phyloP scores from a whole-genome alignment of 2,113 vertebrate genomes.

The Stomatorhinus ivindoensis region DNA sequence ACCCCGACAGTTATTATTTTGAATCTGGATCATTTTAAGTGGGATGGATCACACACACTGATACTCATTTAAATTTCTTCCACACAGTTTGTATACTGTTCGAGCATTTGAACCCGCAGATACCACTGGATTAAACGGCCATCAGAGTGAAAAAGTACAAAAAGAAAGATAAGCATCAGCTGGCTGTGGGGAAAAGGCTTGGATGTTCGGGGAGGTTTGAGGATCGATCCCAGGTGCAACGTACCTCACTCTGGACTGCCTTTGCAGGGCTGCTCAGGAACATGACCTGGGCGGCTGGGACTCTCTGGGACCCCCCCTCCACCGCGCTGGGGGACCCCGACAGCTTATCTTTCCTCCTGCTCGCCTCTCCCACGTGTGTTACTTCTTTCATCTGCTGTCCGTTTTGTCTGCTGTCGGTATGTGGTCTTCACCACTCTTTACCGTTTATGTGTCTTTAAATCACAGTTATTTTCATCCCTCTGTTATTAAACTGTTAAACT shows the following conservation, averaged over 20 bases:
- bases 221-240: slow-evolving; percentile 51
- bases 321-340: slow-evolving; percentile 53
- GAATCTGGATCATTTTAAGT: background rate
- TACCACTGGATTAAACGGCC: background rate
- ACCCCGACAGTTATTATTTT: background rate
- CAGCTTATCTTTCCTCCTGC: slow-evolving; percentile 64
- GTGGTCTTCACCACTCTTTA: background rate
- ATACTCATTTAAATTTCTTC: background rate
- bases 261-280: slow-evolving; percentile 56
- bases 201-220: slow-evolving; percentile 62
- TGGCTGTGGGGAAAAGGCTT: slow-evolving; percentile 46
- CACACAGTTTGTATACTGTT: background rate
- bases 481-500: background rate
- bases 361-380: slow-evolving; percentile 50
- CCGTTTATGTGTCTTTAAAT: background rate
- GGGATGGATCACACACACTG: background rate
- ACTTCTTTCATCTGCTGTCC: slow-evolving; percentile 30
- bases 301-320: slow-evolving; percentile 54
- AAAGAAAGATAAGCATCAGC: background rate
- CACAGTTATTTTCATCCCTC: background rate
- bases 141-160: background rate
- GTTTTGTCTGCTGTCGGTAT: slow-evolving; percentile 22
- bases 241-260: slow-evolving; percentile 47
- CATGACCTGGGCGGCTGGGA: slow-evolving; percentile 59
- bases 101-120: background rate